Evolutionary conservation across 2,888 invertebrate genomes (phyloP).

Genomic region (Hipparchia sbordonii): DNA sequence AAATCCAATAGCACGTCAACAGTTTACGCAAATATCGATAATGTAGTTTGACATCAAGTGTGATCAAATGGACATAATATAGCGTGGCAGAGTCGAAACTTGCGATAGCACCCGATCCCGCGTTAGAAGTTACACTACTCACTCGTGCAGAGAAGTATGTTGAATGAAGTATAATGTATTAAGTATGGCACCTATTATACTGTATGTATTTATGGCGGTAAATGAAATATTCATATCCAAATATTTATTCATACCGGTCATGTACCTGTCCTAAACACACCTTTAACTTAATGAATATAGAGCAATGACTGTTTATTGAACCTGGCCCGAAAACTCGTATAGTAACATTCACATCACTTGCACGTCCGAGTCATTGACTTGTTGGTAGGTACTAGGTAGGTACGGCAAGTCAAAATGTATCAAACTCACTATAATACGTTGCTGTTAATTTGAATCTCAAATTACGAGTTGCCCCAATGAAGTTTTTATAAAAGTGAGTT

Average conservation of each 20-base stretch:
- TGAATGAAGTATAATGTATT: too few species aligned
- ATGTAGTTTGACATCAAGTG: too few species aligned
- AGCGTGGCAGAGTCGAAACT: too few species aligned
- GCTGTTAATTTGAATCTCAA: not conserved
- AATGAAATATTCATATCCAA: not conserved
- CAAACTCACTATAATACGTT: not conserved
- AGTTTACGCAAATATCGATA: too few species aligned
- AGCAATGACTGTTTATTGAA: slow-evolving; percentile 4
- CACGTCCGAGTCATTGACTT: slow-evolving; percentile 8
- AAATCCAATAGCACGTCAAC: too few species aligned
- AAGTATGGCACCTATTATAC: too few species aligned
- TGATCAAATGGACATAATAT: too few species aligned
- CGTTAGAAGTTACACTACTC: too few species aligned
- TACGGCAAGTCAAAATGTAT: not conserved
- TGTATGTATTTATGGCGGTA: not conserved
- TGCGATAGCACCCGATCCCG: too few species aligned
- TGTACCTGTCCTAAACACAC: not conserved
- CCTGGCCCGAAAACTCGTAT: slow-evolving; percentile 3
- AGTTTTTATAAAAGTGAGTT: too few species aligned
- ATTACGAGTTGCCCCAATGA: not conserved
- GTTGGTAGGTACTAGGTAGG: not conserved
- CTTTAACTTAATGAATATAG: slow-evolving; percentile 3
- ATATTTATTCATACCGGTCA: not conserved
- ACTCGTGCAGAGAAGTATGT: too few species aligned
- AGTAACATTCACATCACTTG: slow-evolving; percentile 2